Base-by-base conservation (phyloP, 2,888 invertebrate genomes). In the Ophion costatus region DNA sequence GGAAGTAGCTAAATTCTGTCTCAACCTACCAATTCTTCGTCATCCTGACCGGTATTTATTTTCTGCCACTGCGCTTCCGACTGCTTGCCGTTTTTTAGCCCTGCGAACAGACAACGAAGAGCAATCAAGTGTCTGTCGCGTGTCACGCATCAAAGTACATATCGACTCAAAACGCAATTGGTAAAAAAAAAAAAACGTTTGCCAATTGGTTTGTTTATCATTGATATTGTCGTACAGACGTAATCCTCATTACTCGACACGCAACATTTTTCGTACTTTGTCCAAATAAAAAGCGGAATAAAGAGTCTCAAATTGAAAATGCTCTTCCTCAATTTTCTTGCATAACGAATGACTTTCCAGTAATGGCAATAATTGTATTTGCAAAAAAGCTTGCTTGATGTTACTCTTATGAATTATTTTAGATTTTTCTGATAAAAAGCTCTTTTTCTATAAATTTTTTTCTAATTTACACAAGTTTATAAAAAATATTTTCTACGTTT, bases 31-130 rank as follows among this genome's bases (percentile, higher is more conserved):
- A 95, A 95, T 90, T 95, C 94, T 88, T 95, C 95, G 61, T 84
- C 95, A 90, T 95, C 95, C 88, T 95, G 94, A 56, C 94, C 95
- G 42, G 93, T 93, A 89, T 95, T 94, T 87, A 95, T 92, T 88
- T 89, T 92, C 83, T 93, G 92, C 88, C 89, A 89, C 57, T 88
- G 87, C 38, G 87, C 85, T 89, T 90, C 91, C 87, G 89, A 88
- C 87, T 91, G 89, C 80, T 90, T 88, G 85, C 88, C 88, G 86
- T 90, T 91, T 87, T 92, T 93, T 84, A 92, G 86, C 74, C 90
- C 93, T 93, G 45, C 20, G 11, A 42, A 22, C 45, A n/a, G 38
- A 51, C 9, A 29, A 61, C 73, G 17, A 20, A 17, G 56, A 20
- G 17, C 20, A 59, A 10, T 59, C 64, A 29, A 17, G 51, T 51